Evolutionary conservation across 2,888 invertebrate species (phyloP).

Genomic region (Melinaea menophilus): DNA sequence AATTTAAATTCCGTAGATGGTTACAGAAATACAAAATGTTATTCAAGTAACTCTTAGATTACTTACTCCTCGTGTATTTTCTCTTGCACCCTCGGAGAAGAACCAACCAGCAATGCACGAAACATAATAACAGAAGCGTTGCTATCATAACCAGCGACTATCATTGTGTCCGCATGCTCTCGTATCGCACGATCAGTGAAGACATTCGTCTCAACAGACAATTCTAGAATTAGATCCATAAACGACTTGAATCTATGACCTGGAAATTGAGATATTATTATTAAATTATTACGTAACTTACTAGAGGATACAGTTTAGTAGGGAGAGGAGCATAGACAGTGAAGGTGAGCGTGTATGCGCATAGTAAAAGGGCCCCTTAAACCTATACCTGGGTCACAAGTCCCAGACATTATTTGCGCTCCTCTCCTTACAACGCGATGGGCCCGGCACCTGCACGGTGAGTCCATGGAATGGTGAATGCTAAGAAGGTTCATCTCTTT

Average conservation of each 20-base stretch:
- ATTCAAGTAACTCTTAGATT: neutral
- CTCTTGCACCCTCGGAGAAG: constrained; percentile 61
- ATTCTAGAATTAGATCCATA: constrained; percentile 73
- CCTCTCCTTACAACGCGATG: too few relatives aligned
- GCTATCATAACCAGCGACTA: constrained; percentile 76
- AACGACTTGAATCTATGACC: constrained; percentile 71
- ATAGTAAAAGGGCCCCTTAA: too few relatives aligned
- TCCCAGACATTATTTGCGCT: too few relatives aligned
- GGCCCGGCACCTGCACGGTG: too few relatives aligned
- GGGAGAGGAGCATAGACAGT: too few relatives aligned
- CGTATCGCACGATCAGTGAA: constrained; percentile 73
- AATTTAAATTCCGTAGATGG: too few relatives aligned
- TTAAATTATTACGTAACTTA: too few relatives aligned
- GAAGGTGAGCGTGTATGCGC: too few relatives aligned
- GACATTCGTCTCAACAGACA: constrained; percentile 36
- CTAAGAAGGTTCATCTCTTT: too few relatives aligned
- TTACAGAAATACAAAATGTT: neutral
- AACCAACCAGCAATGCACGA: constrained; percentile 59
- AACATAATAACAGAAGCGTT: constrained; percentile 65
- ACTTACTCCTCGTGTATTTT: constrained; percentile 55
- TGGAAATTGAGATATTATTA: constrained; percentile 25
- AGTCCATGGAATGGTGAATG: too few relatives aligned
- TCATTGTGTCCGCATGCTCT: constrained; percentile 79
- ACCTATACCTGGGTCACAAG: too few relatives aligned
- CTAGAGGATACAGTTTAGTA: too few relatives aligned